These are phyloP conservation scores for Phyllotis vaccarum DNA, from an alignment of 2,797 vertebrate genomes.

Conservation along the genomic window DNA sequence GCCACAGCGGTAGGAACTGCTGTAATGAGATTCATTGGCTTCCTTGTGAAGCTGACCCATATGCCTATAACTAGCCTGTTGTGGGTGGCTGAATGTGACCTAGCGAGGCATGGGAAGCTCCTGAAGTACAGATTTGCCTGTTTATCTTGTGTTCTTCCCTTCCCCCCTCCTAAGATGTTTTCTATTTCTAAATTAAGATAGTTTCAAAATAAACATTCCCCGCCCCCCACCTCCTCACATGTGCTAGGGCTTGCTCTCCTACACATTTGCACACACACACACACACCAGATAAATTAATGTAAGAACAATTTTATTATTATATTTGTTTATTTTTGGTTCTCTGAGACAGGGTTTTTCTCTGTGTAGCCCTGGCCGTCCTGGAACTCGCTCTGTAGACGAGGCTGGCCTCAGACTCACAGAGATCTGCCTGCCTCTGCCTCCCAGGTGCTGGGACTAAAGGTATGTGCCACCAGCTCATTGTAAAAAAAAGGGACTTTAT, in stretches of 20 bases:
- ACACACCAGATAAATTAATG: neutral
- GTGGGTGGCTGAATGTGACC: too few relatives aligned
- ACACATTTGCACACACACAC: neutral
- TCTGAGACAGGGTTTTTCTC: neutral
- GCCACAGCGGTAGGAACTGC: too few relatives aligned
- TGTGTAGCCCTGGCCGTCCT: neutral
- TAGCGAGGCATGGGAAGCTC: too few relatives aligned
- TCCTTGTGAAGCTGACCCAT: neutral
- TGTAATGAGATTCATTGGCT: neutral
- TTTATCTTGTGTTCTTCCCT: too few relatives aligned
- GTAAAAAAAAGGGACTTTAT: neutral
- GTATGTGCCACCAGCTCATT: accelerated
- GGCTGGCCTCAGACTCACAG: neutral
- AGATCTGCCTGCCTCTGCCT: neutral
- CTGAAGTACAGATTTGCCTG: neutral
- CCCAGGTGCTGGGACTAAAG: neutral
- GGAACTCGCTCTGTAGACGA: neutral
- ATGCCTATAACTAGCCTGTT: neutral
- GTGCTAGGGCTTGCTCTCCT: neutral
- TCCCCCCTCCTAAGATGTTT: neutral
- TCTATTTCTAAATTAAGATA: neutral
- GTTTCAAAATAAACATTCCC: neutral
- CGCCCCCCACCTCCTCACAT: neutral
- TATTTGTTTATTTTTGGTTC: neutral
- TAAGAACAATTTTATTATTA: neutral